Conservation (phyloP, 2,888 invertebrate species). For the Abrostola triplasia region DNA sequence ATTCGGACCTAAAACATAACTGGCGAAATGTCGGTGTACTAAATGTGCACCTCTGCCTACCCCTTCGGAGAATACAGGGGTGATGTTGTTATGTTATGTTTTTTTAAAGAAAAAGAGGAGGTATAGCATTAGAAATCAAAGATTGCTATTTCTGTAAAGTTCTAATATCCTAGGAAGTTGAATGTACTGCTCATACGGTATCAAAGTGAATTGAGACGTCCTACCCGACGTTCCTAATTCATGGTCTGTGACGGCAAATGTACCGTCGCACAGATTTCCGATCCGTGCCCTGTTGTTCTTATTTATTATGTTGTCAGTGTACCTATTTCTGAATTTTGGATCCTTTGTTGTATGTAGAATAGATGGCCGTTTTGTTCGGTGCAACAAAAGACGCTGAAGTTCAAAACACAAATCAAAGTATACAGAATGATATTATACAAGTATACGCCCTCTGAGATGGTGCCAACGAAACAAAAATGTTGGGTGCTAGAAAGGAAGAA, state of each 20-base stretch:
- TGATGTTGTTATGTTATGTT: too few species aligned
- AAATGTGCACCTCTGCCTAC: too few species aligned
- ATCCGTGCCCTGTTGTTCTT: constrained; percentile 18
- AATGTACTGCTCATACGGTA: constrained; percentile 12
- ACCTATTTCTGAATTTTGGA: constrained; percentile 4
- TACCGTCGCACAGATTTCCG: constrained; percentile 34
- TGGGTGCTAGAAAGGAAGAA: too few species aligned
- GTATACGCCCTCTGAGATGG: too few species aligned
- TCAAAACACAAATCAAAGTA: too few species aligned
- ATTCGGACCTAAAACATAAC: too few species aligned
- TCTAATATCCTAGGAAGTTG: constrained; percentile 14
- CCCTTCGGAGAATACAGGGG: too few species aligned
- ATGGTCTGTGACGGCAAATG: constrained; percentile 53
- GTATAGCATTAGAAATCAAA: neutral
- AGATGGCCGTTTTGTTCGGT: neutral
- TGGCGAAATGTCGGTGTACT: too few species aligned
- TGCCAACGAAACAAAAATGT: too few species aligned
- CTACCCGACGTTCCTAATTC: constrained; percentile 48
- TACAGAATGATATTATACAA: too few species aligned
- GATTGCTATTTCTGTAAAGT: constrained; percentile 5
- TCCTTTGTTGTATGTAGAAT: constrained; percentile 2
- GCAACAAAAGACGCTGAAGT: too few species aligned
- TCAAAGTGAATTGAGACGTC: constrained; percentile 60
- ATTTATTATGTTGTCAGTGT: constrained; percentile 15
- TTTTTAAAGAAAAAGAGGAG: too few species aligned